Evolutionary conservation across 2,888 invertebrate species (phyloP).

Genomic region (Apoderus coryli): DNA sequence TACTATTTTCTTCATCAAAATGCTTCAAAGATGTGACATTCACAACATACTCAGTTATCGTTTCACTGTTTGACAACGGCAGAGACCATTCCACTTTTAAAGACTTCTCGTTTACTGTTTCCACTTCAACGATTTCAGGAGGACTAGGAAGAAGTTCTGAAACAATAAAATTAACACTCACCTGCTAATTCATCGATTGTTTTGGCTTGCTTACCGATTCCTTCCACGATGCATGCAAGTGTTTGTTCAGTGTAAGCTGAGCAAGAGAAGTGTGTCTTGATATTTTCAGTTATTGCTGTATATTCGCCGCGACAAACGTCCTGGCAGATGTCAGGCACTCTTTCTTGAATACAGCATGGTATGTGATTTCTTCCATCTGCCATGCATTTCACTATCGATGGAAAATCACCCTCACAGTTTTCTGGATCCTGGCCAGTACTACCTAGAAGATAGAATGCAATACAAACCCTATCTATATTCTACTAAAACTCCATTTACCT

Average conservation of each 20-base stretch:
- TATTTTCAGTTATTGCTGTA: conserved; percentile 68
- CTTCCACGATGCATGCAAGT: conserved; percentile 69
- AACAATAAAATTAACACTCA: conserved; percentile 5
- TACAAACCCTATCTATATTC: too few relatives aligned
- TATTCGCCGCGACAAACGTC: conserved; percentile 77
- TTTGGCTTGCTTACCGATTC: conserved; percentile 41
- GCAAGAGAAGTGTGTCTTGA: conserved; percentile 73
- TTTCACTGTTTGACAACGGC: conserved; percentile 48
- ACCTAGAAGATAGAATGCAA: conserved; percentile 53
- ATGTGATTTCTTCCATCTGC: conserved; percentile 74
- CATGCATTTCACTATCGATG: conserved; percentile 64
- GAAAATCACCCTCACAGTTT: conserved; percentile 67
- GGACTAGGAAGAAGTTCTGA: conserved; percentile 60
- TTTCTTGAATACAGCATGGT: conserved; percentile 68
- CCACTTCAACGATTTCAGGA: conserved; percentile 57
- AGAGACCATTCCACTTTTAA: conserved; percentile 56
- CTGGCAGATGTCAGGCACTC: conserved; percentile 72
- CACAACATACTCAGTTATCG: conserved; percentile 50
- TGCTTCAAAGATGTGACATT: conserved; percentile 56
- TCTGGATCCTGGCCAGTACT: conserved; percentile 68
- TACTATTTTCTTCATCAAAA: conserved; percentile 55
- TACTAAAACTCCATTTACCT: conserved; percentile 25
- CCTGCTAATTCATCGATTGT: conserved; percentile 1
- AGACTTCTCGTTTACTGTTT: conserved; percentile 56
- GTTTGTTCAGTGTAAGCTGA: conserved; percentile 71